Percentiles rank a stretch among this genome's conserved stretches.
Evolutionary conservation across 2,113 vertebrate genomes (phyloP).

Genomic region (Otus sunia): DNA sequence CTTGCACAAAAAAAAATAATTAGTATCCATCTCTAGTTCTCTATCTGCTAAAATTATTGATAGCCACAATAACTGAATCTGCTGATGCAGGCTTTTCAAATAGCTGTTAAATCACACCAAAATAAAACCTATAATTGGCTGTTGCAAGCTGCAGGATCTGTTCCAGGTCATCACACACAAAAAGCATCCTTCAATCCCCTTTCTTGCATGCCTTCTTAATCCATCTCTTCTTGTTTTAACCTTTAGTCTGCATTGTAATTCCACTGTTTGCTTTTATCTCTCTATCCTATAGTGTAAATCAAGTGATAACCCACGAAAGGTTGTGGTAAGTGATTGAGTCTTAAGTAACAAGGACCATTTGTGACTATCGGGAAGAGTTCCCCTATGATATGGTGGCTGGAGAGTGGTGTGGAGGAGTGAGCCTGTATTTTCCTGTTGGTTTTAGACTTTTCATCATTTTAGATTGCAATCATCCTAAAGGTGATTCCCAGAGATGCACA

Average conservation of each 20-base stretch:
- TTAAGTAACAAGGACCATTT: not conserved
- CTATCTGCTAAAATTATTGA: not conserved
- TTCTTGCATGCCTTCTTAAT: not conserved
- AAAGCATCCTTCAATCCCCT: not conserved
- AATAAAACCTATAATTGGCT: not conserved
- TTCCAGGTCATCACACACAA: not conserved
- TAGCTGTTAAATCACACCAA: not conserved
- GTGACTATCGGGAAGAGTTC: not conserved
- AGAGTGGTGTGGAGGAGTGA: not conserved
- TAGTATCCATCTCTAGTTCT: not conserved
- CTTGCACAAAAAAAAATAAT: not conserved
- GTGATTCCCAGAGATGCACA: not conserved
- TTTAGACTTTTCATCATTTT: not conserved
- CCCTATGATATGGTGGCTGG: not conserved
- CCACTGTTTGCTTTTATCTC: not conserved
- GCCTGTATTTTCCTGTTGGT: not conserved
- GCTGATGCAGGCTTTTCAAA: not conserved
- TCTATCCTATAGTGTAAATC: not conserved
- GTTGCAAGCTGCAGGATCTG: not conserved
- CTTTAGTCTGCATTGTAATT: not conserved
- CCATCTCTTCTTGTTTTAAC: not conserved
- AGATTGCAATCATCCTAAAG: not conserved
- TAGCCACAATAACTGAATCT: not conserved
- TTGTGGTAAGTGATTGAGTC: not conserved
- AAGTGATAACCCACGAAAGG: not conserved